Evolutionary conservation across 2,113 vertebrate species (phyloP).

Genomic region (Syrrhaptes paradoxus): DNA sequence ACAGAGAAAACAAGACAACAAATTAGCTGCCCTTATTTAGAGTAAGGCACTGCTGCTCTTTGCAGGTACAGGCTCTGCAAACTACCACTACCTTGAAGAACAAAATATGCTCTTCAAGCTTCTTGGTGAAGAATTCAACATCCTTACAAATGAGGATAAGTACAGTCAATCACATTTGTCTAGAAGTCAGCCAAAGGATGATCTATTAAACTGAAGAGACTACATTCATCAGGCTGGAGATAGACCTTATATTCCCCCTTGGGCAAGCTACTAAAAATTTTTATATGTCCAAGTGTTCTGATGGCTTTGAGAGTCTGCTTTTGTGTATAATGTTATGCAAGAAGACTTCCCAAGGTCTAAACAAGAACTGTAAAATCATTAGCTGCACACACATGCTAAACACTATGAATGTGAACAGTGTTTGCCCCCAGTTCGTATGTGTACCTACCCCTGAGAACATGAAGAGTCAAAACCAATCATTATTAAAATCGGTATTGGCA

Average conservation of each 20-base stretch:
- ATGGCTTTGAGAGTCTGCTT: background rate
- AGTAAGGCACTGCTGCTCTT: background rate
- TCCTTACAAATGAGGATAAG: background rate
- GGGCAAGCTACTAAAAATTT: background rate
- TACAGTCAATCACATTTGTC: background rate
- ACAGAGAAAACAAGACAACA: background rate
- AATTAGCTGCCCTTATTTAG: background rate
- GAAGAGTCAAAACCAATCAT: background rate
- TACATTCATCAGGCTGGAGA: background rate
- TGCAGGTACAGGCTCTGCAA: background rate
- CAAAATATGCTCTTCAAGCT: background rate
- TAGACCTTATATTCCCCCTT: background rate
- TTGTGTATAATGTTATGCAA: background rate
- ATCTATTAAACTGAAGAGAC: background rate
- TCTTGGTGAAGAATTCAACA: background rate
- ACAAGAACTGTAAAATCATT: background rate
- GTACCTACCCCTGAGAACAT: background rate
- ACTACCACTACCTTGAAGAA: background rate
- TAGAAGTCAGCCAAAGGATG: background rate
- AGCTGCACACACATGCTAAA: fast-evolving
- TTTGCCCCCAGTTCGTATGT: background rate
- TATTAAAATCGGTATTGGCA: background rate
- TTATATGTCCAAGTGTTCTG: background rate
- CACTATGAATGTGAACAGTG: background rate
- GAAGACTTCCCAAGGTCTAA: background rate